Percentiles rank a stretch among this genome's conserved stretches.
Conservation (phyloP, 2,797 vertebrate species). For the Xyrichtys novacula region DNA sequence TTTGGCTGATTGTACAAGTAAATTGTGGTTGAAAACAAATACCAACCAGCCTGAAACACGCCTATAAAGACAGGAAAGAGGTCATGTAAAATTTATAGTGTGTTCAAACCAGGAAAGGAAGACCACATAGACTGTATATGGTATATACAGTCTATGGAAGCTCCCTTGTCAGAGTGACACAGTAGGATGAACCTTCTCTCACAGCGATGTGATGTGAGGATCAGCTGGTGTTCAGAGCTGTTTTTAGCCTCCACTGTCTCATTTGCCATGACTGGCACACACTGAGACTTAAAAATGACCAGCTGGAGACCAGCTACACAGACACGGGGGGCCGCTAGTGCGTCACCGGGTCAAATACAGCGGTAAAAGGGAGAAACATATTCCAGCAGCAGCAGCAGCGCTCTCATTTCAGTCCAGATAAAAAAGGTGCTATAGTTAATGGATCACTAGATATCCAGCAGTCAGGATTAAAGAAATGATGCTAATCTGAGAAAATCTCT, state of each 20-base stretch:
- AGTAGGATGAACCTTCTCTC: slow-evolving; percentile 8
- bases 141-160: too few relatives aligned
- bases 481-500: too few relatives aligned
- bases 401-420: not conserved
- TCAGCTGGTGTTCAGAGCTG: slow-evolving; percentile 60
- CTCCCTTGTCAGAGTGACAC: slow-evolving; percentile 12
- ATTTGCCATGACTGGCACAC: slow-evolving; percentile 69
- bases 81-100: not conserved
- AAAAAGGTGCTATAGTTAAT: not conserved
- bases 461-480: too few relatives aligned
- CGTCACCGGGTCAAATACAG: slow-evolving; percentile 49
- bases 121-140: too few relatives aligned
- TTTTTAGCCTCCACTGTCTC: slow-evolving; percentile 75
- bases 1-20: too few relatives aligned
- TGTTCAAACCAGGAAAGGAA: not conserved
- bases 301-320: slow-evolving; percentile 58
- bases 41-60: too few relatives aligned
- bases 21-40: too few relatives aligned
- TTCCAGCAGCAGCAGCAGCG: slow-evolving; percentile 4
- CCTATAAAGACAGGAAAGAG: not conserved
- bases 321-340: slow-evolving; percentile 48
- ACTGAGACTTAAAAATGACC: slow-evolving; percentile 52
- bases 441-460: too few relatives aligned
- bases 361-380: slow-evolving; percentile 30
- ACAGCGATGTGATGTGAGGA: slow-evolving; percentile 28